Evolutionary conservation across 2,797 vertebrate genomes (phyloP).

Genomic region (Microtus obscurus): DNA sequence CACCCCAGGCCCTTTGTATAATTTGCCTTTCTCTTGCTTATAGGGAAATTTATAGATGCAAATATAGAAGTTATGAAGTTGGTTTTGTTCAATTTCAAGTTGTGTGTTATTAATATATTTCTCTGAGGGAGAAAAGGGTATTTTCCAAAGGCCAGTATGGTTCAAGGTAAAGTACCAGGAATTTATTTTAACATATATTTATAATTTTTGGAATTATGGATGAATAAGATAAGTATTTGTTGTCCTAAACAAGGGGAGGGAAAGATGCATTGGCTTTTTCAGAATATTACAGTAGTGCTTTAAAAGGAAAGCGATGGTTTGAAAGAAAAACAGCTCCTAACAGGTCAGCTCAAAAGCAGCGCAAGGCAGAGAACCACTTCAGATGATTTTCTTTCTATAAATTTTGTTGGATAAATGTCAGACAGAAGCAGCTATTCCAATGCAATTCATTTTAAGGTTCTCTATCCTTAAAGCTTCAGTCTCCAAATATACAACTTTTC

Average conservation of each 20-base stretch:
- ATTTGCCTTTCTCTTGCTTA: conserved; percentile 14
- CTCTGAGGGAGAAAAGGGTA: not conserved
- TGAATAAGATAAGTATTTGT: not conserved
- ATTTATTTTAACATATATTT: not conserved
- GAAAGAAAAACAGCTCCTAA: conserved; percentile 44
- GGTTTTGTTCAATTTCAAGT: conserved; percentile 42
- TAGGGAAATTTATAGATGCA: not conserved
- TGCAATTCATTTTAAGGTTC: not conserved
- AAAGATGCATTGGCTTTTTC: conserved; percentile 25
- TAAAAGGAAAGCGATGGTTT: not conserved
- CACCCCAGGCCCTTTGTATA: not conserved
- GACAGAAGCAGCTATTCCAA: not conserved
- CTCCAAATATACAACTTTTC: not conserved
- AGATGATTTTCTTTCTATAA: not conserved
- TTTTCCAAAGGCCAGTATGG: conserved; percentile 50
- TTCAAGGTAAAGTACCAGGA: conserved; percentile 47
- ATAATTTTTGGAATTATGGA: conserved; percentile 5
- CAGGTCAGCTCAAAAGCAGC: not conserved
- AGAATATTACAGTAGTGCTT: conserved; percentile 39
- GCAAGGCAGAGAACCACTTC: not conserved
- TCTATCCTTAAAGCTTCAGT: not conserved
- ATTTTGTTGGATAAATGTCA: conserved; percentile 19
- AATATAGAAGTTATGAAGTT: conserved; percentile 39
- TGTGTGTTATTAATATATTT: conserved; percentile 63
- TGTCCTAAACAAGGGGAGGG: not conserved